Evolutionary conservation across 2,797 vertebrate genomes (phyloP).

Genomic region (Pangasius djambal): DNA sequence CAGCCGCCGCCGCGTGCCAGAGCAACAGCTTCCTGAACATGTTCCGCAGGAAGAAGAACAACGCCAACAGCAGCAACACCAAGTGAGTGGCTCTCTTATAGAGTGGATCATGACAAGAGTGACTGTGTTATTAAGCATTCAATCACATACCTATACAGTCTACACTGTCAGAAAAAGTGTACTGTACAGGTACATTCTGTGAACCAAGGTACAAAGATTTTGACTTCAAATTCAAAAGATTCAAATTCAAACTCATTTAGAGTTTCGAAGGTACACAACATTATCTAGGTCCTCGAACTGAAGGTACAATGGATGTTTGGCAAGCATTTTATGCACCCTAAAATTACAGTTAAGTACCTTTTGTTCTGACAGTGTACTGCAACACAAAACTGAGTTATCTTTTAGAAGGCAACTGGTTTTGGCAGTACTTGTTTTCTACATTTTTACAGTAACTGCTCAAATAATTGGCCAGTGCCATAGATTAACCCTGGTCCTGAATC

Average conservation of each 20-base stretch:
- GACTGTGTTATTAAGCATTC: neutral
- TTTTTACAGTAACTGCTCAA: neutral
- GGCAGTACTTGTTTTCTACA: neutral
- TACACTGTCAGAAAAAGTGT: neutral
- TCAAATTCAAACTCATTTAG: neutral
- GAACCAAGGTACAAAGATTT: neutral
- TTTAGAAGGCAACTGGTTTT: neutral
- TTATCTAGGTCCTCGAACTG: neutral
- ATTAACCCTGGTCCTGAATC: neutral
- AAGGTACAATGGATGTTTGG: neutral
- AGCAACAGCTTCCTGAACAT: slow-evolving; percentile 95
- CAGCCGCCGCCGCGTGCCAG: slow-evolving; percentile 84
- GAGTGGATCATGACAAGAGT: neutral
- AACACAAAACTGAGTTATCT: neutral
- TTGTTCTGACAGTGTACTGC: neutral
- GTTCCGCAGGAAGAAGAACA: slow-evolving; percentile 94
- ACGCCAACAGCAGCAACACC: slow-evolving; percentile 87
- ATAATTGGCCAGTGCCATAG: neutral
- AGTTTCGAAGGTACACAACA: neutral
- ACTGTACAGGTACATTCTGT: neutral
- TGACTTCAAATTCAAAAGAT: too few species aligned
- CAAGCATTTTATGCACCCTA: neutral
- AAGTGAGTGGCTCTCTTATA: slow-evolving; percentile 84
- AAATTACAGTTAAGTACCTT: neutral
- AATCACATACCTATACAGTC: neutral